Percentiles rank a stretch among this genome's conserved stretches.
Evolutionary conservation across 2,888 invertebrate genomes (phyloP).

Genomic region (Orgyia antiqua): DNA sequence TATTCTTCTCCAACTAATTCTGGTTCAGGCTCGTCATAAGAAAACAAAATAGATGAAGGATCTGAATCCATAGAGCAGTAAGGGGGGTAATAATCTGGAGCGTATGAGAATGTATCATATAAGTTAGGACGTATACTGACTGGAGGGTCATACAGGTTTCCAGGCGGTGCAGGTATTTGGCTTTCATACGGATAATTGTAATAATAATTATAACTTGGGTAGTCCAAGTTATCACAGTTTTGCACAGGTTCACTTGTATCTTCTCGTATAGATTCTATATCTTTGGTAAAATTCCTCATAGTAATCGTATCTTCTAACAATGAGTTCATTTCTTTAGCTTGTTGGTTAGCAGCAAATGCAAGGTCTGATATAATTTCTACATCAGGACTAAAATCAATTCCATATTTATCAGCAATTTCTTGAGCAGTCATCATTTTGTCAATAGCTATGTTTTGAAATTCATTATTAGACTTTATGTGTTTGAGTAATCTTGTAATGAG

Average conservation of each 20-base stretch:
- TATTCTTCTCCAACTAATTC: slow-evolving; percentile 59
- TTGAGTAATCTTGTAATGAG: slow-evolving; percentile 55
- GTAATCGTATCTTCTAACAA: slow-evolving; percentile 49
- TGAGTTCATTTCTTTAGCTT: slow-evolving; percentile 52
- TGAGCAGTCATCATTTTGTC: slow-evolving; percentile 72
- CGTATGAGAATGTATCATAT: slow-evolving; percentile 48
- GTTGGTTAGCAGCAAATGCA: slow-evolving; percentile 54
- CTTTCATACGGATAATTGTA: slow-evolving; percentile 41
- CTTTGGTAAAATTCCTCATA: slow-evolving; percentile 34
- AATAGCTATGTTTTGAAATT: slow-evolving; percentile 68
- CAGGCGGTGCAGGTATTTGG: slow-evolving; percentile 41
- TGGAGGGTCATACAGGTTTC: slow-evolving; percentile 34
- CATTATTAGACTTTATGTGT: slow-evolving; percentile 65
- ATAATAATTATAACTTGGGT: slow-evolving; percentile 33
- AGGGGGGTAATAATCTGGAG: slow-evolving; percentile 42
- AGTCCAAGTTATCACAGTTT: slow-evolving; percentile 24
- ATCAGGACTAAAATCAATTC: slow-evolving; percentile 60
- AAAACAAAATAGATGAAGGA: slow-evolving; percentile 27
- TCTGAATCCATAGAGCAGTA: slow-evolving; percentile 48
- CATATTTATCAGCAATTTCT: slow-evolving; percentile 68
- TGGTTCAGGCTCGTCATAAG: slow-evolving; percentile 45
- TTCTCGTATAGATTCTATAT: slow-evolving; percentile 24
- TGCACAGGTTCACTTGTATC: slow-evolving; percentile 9
- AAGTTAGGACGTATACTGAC: slow-evolving; percentile 50
- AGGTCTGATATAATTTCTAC: slow-evolving; percentile 58